phyloP scores from a whole-genome alignment of 1,140 invertebrate species.

The Polypedilum vanderplanki region DNA sequence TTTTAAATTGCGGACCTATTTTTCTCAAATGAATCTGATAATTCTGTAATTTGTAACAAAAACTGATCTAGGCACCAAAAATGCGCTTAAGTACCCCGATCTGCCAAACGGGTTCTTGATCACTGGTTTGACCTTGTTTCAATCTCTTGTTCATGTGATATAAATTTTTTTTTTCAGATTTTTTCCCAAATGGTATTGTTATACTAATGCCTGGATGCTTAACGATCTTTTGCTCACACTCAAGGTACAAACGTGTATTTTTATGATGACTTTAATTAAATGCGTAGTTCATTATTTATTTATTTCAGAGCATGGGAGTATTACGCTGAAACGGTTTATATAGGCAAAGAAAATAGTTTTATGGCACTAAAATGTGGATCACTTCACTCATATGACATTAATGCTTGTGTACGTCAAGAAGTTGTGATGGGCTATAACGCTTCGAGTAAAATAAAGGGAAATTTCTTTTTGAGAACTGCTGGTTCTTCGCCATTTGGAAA shows the following conservation, averaged over 20 bases:
- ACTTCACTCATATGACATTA: slow-evolving; percentile 33
- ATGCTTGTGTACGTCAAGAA: slow-evolving; percentile 34
- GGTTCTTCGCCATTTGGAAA: slow-evolving; percentile 35
- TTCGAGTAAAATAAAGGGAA: slow-evolving; percentile 36
- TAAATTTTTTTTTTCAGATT: neutral
- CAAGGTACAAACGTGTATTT: slow-evolving; percentile 1
- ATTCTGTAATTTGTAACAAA: too few species aligned
- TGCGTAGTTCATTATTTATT: neutral
- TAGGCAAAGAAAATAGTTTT: slow-evolving; percentile 40
- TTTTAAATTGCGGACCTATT: too few species aligned
- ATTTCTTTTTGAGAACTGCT: slow-evolving; percentile 39
- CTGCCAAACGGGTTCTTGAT: too few species aligned
- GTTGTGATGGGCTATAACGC: slow-evolving; percentile 39
- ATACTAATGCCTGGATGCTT: slow-evolving; percentile 46
- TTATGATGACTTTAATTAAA: neutral
- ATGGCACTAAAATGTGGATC: slow-evolving; percentile 38
- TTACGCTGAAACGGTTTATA: slow-evolving; percentile 53
- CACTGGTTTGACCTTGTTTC: too few species aligned
- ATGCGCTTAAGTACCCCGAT: too few species aligned
- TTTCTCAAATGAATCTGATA: too few species aligned
- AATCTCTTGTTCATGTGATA: too few species aligned
- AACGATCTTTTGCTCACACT: slow-evolving; percentile 56
- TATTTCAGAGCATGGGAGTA: slow-evolving; percentile 52
- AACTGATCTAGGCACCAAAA: too few species aligned
- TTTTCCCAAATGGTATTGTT: slow-evolving; percentile 31